Percentiles rank a stretch among this genome's conserved stretches.
These are phyloP conservation scores for Chalcis sispes DNA, from an alignment of 2,888 invertebrate species.

Conservation along the genomic window DNA sequence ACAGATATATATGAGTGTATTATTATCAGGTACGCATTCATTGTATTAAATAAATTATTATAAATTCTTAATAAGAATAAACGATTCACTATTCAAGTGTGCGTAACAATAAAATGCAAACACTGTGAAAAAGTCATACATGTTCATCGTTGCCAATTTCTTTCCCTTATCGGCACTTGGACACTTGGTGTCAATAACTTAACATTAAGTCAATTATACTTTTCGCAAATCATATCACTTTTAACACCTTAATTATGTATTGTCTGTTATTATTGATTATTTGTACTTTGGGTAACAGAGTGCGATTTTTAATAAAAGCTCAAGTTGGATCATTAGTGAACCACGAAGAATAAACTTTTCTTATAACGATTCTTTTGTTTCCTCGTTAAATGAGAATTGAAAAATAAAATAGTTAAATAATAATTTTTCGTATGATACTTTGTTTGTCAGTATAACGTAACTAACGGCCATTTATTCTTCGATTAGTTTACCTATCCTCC, in stretches of 20 bases:
- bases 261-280: neutral
- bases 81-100: conserved; percentile 40
- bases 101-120: conserved; percentile 51
- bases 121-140: conserved; percentile 49
- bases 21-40: conserved; percentile 29
- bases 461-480: too few species aligned
- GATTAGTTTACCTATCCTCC: too few species aligned
- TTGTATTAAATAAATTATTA: conserved; percentile 34
- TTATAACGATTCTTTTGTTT: too few species aligned
- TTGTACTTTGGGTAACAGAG: conserved; percentile 18
- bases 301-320: neutral
- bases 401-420: too few species aligned
- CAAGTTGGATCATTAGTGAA: conserved; percentile 21
- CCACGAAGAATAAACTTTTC: conserved; percentile 15
- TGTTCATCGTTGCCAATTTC: conserved; percentile 41
- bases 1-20: conserved; percentile 24
- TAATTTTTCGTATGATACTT: too few species aligned
- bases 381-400: too few species aligned
- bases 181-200: conserved; percentile 34
- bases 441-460: too few species aligned
- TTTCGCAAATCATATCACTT: conserved; percentile 33
- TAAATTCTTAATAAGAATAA: conserved; percentile 36
- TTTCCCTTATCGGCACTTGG: conserved; percentile 34
- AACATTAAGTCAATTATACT: conserved; percentile 22
- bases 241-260: neutral